Evolutionary conservation across 1,140 invertebrate species (phyloP), one percentile per base, ranked within the genome.

Genomic region (Bicyclus anynana): DNA sequence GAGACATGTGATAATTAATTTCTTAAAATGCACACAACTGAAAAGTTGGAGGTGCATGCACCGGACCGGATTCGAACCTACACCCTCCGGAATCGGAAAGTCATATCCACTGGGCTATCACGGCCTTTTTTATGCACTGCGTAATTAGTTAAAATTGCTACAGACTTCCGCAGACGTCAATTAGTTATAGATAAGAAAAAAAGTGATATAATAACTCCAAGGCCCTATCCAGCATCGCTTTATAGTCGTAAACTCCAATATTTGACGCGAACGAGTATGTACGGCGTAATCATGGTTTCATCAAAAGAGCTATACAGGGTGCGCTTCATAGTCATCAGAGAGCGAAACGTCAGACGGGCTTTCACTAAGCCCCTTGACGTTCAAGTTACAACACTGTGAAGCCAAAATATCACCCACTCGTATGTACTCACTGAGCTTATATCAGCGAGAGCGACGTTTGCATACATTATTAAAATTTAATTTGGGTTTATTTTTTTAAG

Each of bases 261-360:
- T 40, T 16, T 44, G 17, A 16, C 21, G 52, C 27, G 27, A 52
- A 49, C 50, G 26, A 12, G 55, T 80, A 77, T 75, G 70, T 77
- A 73, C 62, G 68, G 73, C 78, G 80, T 84, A 81, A 81, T 82
- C 77, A 84, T 77, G 80, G 79, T 80, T 78, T 82, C 77, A 82
- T 82, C 79, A 82, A 84, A 81, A 80, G 75, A 73, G 70, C 74
- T 74, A 69, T 74, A 55, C 37, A 74, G 55, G 56, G 69, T 59
- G 59, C 67, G 67, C 53, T 40, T 40, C 37, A 40, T 61, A 72
- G 68, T 74, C 70, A 80, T 83, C 77, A 78, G 59, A 52, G 74
- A 40, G 37, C 12, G 37, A 40, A 74, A 80, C 80, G 74, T 80
- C 77, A 80, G 71, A 60, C 64, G 35, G 63, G 69, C 67, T 80